Evolutionary conservation across 2,797 vertebrate genomes (phyloP).

Genomic region (Gadopsis marmoratus): DNA sequence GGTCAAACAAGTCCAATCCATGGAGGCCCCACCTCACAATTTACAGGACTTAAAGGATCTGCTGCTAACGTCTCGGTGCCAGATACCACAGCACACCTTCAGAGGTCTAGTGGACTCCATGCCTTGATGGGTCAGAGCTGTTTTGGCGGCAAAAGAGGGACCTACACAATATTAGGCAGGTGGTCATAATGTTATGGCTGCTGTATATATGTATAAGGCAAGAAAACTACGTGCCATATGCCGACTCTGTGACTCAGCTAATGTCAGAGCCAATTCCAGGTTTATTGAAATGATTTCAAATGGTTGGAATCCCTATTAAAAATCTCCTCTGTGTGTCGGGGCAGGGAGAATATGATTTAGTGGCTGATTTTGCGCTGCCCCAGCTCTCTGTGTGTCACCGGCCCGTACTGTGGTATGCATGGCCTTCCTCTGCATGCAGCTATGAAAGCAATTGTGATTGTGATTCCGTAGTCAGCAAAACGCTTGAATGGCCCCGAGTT

Average conservation of each 20-base stretch:
- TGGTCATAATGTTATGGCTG: too few relatives aligned
- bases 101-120: too few relatives aligned
- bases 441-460: slow-evolving; percentile 86
- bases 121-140: too few relatives aligned
- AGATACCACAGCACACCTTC: too few relatives aligned
- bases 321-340: slow-evolving; percentile 55
- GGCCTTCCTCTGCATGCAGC: slow-evolving; percentile 80
- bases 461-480: slow-evolving; percentile 85
- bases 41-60: too few relatives aligned
- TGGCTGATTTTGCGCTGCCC: slow-evolving; percentile 68
- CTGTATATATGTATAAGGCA: slow-evolving; percentile 4
- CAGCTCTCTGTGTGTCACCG: slow-evolving; percentile 71
- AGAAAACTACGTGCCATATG: slow-evolving; percentile 38
- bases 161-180: too few relatives aligned
- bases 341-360: slow-evolving; percentile 72
- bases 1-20: too few relatives aligned
- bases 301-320: slow-evolving; percentile 72
- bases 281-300: slow-evolving; percentile 79
- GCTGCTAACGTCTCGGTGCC: too few relatives aligned
- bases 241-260: slow-evolving; percentile 54
- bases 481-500: slow-evolving; percentile 80
- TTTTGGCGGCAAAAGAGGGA: too few relatives aligned
- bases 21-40: too few relatives aligned
- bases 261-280: slow-evolving; percentile 66
- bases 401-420: slow-evolving; percentile 81